Base-by-base conservation (phyloP, 2,797 vertebrate genomes). In the Halcyon badia region DNA sequence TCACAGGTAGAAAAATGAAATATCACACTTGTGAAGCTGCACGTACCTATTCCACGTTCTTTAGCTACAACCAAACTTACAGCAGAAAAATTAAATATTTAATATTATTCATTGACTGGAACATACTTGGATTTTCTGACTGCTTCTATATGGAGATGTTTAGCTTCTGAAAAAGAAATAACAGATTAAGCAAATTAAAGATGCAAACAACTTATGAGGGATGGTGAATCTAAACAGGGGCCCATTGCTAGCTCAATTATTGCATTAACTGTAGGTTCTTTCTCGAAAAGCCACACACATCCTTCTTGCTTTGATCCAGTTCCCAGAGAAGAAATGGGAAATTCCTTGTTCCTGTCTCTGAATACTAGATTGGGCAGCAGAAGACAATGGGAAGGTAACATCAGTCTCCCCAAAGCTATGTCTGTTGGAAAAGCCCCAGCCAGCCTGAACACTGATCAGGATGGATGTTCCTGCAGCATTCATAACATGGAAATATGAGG, bases 171-270 rank as follows among this genome's bases (percentile, higher is more conserved):
- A 90, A 84, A 94, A 91, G 76, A 94, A 95, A 95, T 90, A 96
- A 92, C 91, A 94, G 87, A 91, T 72, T 91, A 93, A 94, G 33
- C 65, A 95, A 95, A 96, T 96, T 95, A 90, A 95, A 96, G 82
- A 90, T 95, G 83, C 85, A 95, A 95, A 89, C 72, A 96, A 94
- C 57, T 97, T 96, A 65, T 89, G 91, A 88, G 46, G 37, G 44
- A 58, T 94, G 82, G 92, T 79, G 88, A 86, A 95, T 91, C 89
- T 92, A 95, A 96, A 83, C 25, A 83, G 52, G 93, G 89, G 72
- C 72, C 90, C 72, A 75, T 54, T 83, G n/a, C 60, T 82, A 69
- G 56, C 69, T 92, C 39, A 60, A 15, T 86, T 72, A 60, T n/a
- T 78, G 17, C n/a, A 61, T 73, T 71, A 54, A 48, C 92, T 91